Conservation (phyloP, 2,113 vertebrate genomes). For the Rafetus swinhoei region DNA sequence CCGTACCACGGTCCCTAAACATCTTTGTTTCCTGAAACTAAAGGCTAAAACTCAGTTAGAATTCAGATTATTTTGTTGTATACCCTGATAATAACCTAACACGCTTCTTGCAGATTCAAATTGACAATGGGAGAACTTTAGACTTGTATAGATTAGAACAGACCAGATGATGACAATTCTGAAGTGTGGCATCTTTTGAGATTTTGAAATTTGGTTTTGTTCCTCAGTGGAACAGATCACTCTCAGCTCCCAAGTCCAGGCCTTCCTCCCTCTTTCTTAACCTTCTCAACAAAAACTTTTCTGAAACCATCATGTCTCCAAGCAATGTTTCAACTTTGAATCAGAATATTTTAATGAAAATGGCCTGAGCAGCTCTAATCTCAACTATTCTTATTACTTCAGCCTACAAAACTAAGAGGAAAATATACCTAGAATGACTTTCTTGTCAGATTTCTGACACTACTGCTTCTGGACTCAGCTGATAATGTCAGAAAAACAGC, state of each 20-base stretch:
- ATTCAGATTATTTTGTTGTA: not conserved
- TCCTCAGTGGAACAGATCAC: not conserved
- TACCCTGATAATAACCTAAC: not conserved
- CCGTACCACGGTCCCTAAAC: not conserved
- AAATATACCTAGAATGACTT: conserved; percentile 19
- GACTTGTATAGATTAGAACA: not conserved
- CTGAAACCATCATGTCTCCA: not conserved
- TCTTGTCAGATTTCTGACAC: not conserved
- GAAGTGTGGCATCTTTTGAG: not conserved
- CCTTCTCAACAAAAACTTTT: not conserved
- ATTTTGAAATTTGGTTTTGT: not conserved
- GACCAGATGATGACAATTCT: not conserved
- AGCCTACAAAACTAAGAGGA: not conserved
- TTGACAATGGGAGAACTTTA: not conserved
- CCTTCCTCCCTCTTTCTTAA: not conserved
- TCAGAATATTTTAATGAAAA: not conserved
- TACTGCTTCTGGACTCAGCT: not conserved
- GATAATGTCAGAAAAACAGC: not conserved
- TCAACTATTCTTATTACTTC: accelerated
- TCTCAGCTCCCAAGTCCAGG: not conserved
- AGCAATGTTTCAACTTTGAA: not conserved
- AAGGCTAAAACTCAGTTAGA: not conserved
- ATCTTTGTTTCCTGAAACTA: not conserved
- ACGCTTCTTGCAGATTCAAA: not conserved
- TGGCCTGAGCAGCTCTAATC: not conserved